These are phyloP conservation scores for Bombus polaris DNA, from an alignment of 1,140 invertebrate genomes.

Conservation along the genomic window DNA sequence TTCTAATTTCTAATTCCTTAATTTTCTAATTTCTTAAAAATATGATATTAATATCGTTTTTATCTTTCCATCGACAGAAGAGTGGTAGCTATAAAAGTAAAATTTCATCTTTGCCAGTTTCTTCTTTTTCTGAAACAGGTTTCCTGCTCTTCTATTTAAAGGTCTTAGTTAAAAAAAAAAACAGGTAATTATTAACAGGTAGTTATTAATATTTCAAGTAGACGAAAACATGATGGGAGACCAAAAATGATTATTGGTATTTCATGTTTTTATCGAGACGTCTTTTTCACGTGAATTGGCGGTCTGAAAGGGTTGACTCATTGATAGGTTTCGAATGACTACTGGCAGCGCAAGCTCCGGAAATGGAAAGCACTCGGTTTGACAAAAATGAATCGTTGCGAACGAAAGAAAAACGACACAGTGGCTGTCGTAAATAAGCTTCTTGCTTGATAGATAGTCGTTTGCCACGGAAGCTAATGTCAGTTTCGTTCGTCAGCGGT, in stretches of 20 bases:
- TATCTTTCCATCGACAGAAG: too few species aligned
- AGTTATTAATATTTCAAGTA: too few species aligned
- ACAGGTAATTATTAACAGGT: too few species aligned
- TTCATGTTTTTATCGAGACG: neutral
- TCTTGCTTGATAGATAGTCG: slow-evolving; percentile 42
- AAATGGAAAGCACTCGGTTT: slow-evolving; percentile 35
- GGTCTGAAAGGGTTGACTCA: neutral
- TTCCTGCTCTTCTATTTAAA: too few species aligned
- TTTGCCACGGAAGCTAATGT: slow-evolving; percentile 17
- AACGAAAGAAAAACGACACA: slow-evolving; percentile 30
- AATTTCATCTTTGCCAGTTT: too few species aligned
- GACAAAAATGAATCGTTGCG: slow-evolving; percentile 47
- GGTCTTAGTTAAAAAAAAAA: too few species aligned
- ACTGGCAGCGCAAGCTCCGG: neutral
- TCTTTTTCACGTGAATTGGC: neutral
- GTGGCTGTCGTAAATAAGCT: slow-evolving; percentile 36
- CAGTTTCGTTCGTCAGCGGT: neutral
- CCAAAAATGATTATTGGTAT: too few species aligned
- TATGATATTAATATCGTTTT: too few species aligned
- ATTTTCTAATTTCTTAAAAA: neutral
- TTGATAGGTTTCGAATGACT: slow-evolving; percentile 14
- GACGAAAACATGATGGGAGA: too few species aligned
- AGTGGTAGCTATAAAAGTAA: too few species aligned
- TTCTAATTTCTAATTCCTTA: neutral
- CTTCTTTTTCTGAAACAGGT: too few species aligned